Conservation (phyloP, 2,113 vertebrate species). For the Silurus meridionalis region DNA sequence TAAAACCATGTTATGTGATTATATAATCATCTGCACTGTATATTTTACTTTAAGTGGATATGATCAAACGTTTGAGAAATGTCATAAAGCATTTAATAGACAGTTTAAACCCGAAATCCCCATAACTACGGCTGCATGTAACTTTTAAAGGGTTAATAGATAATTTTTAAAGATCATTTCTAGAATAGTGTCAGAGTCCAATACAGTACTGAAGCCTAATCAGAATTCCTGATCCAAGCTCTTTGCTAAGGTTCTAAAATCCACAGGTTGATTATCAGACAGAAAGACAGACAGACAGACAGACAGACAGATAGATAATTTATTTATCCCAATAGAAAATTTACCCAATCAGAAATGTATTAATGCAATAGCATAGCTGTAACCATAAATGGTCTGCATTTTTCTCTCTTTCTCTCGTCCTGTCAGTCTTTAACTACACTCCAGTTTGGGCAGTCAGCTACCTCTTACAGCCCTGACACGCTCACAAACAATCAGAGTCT, state of each 20-base stretch:
- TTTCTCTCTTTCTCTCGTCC: conserved; percentile 29
- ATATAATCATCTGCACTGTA: not conserved
- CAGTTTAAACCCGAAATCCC: not conserved
- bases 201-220: not conserved
- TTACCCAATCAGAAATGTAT: too few species aligned
- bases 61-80: not conserved
- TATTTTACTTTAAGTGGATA: not conserved
- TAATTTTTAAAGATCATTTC: not conserved
- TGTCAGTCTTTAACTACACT: conserved; percentile 75
- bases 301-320: too few species aligned
- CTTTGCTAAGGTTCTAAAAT: not conserved
- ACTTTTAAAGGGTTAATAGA: not conserved
- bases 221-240: conserved; percentile 6
- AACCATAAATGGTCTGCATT: not conserved
- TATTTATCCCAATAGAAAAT: too few species aligned
- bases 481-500: conserved; percentile 81
- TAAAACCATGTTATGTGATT: not conserved
- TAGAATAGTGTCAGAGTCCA: not conserved
- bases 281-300: too few species aligned
- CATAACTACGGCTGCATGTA: too few species aligned
- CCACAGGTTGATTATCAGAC: not conserved
- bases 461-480: conserved; percentile 79
- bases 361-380: not conserved
- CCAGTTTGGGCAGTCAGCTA: conserved; percentile 78
- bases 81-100: not conserved